Base-by-base conservation (phyloP, 1,140 invertebrate species). In the Achatina immaculata region DNA sequence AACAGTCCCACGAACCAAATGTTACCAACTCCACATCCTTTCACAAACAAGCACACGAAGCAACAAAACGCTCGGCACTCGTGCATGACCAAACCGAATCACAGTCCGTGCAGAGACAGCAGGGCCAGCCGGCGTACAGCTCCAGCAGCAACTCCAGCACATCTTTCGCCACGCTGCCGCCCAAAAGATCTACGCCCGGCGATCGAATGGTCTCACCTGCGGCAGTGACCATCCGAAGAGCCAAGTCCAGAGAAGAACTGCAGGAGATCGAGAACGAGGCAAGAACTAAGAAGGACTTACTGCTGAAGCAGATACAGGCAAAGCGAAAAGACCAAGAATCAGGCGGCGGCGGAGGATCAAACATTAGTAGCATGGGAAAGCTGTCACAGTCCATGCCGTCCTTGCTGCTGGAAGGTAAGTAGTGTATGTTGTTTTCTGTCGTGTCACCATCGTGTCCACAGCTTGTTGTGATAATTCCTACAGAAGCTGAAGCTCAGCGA, bases 241-340 rank as follows among this genome's bases (percentile, higher is more conserved):
- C n/a, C 62, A 78, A 78, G 42, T 78, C 76, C 48, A 68, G 62
- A 43, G 76, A 78, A n/a, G 76, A 78, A 42, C 76, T 78, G 31
- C 76, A 78, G 76, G 51, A 45, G 31, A 28, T 36, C 21, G 43
- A 31, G 36, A 45, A 16, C 6, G 58, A 66, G 28, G 21, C 40
- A 3, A 48, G 36, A 38, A 42, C 40, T 21, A 48, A 43, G 40
- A 66, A 68, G 58, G 76, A 78, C 36, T 28, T 24, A 2, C 38
- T 78, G 0, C 51, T 78, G 58, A 66, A 48, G 42, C 76, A 78
- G 62, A 78, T 78, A n/a, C 58, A 78, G 62, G 76, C 76, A 21
- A 24, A 62, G 28, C 58, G 76, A 19, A 36, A 11, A 55, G 76
- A 78, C 51, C 2, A 7, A 31, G 43, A 78, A 31, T 6, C 38